Conservation (phyloP, 2,113 vertebrate genomes). For the Ptilorrhoa leucosticta region DNA sequence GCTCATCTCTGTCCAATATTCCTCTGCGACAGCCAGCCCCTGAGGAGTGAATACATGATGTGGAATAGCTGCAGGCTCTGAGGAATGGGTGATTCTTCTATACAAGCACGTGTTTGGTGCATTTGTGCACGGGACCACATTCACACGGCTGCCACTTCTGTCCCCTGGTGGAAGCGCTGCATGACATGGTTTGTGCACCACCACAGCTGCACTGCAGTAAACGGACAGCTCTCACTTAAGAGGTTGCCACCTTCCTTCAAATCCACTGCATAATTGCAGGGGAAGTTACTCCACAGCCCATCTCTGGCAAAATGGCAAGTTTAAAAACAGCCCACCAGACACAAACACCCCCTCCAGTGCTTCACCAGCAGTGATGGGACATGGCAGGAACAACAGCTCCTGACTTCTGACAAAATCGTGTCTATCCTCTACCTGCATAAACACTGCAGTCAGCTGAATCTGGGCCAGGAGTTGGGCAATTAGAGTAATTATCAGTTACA, state of each 20-base stretch:
- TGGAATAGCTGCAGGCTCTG: not conserved
- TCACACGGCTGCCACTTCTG: not conserved
- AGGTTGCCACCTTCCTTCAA: not conserved
- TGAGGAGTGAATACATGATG: not conserved
- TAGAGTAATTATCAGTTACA: not conserved
- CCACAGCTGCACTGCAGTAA: not conserved
- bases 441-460: not conserved
- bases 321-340: not conserved
- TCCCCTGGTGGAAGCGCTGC: not conserved
- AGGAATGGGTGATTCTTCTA: not conserved
- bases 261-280: not conserved
- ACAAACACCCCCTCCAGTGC: not conserved
- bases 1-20: not conserved
- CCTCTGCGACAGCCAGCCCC: not conserved
- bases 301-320: not conserved
- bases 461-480: not conserved
- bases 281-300: not conserved
- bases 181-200: not conserved
- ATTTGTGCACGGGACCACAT: not conserved
- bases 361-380: not conserved
- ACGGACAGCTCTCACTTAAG: not conserved
- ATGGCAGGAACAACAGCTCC: not conserved
- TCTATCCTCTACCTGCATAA: not conserved
- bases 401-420: not conserved
- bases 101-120: rapidly evolving